Percentiles rank a stretch among this genome's conserved stretches.
Conservation (phyloP, 2,113 vertebrate genomes). For the Plestiodon gilberti region DNA sequence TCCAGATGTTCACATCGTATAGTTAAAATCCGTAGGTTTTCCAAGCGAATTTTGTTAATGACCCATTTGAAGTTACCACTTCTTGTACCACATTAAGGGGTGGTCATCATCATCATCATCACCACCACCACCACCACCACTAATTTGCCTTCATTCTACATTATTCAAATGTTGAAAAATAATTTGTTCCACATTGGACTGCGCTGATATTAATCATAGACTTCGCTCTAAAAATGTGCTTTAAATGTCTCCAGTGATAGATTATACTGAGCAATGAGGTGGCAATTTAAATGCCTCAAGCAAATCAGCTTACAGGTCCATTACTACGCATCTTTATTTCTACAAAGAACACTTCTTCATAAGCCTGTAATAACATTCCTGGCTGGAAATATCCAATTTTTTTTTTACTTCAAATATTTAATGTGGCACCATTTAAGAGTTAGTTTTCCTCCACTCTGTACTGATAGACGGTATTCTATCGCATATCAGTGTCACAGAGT, state of each 20-base stretch:
- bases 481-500: background rate
- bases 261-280: conserved; percentile 6
- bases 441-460: conserved; percentile 11
- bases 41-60: background rate
- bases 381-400: conserved; percentile 9
- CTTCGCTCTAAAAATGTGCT: conserved; percentile 14
- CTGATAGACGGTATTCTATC: background rate
- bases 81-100: background rate
- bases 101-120: background rate
- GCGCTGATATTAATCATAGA: conserved; percentile 5
- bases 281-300: conserved; percentile 30
- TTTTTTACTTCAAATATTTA: conserved; percentile 27
- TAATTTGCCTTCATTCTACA: background rate
- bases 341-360: conserved; percentile 16
- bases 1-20: background rate
- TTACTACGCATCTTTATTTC: conserved; percentile 17
- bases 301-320: conserved; percentile 26
- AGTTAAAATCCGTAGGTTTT: background rate
- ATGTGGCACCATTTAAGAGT: conserved; percentile 26
- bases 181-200: background rate
- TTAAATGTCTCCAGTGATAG: conserved; percentile 5
- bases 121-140: background rate
- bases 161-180: background rate
- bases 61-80: background rate
- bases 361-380: conserved; percentile 20